Conservation (phyloP, 23 tunicate species). For the Ciona savignyi region DNA sequence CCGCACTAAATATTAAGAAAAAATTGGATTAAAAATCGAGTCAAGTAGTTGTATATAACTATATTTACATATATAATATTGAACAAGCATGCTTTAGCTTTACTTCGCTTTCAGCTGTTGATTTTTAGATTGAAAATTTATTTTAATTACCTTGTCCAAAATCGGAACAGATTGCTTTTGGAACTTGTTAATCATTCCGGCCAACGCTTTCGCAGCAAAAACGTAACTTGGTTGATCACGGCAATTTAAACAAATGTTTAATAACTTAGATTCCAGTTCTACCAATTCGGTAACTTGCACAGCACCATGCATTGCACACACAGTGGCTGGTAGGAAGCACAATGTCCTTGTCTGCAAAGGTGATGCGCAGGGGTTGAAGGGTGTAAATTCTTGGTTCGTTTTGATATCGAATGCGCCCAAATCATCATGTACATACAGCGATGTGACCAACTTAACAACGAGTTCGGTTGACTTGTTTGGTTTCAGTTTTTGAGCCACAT, state of each 20-base stretch:
- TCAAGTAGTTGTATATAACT: background rate
- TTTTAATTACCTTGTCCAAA: slow-evolving; percentile 25
- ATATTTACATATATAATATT: background rate
- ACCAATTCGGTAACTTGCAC: slow-evolving; percentile 7
- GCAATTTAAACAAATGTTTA: slow-evolving; percentile 11
- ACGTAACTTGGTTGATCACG: slow-evolving; percentile 71
- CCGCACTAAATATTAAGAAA: too few relatives aligned
- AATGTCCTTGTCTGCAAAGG: slow-evolving; percentile 53
- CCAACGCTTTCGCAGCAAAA: slow-evolving; percentile 51
- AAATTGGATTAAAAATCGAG: too few relatives aligned
- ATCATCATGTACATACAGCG: slow-evolving; percentile 29
- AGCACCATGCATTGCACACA: slow-evolving; percentile 37
- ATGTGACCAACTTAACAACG: slow-evolving; percentile 14
- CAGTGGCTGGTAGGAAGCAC: slow-evolving; percentile 38
- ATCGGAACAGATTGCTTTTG: slow-evolving; percentile 16
- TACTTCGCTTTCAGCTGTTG: too few relatives aligned
- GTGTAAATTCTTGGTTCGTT: slow-evolving; percentile 14
- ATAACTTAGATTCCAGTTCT: slow-evolving; percentile 31
- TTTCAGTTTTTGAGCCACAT: slow-evolving; percentile 43
- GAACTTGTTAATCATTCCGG: slow-evolving; percentile 61
- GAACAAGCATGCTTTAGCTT: too few relatives aligned
- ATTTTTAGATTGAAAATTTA: background rate
- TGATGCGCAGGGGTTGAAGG: slow-evolving; percentile 21
- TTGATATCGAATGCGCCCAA: slow-evolving; percentile 17
- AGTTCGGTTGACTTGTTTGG: slow-evolving; percentile 26